A percentile compares a stretch with the other conserved stretches of the same genome.
phyloP scores from a whole-genome alignment of 2,888 invertebrate species.

The Dasysyrphus tricinctus region DNA sequence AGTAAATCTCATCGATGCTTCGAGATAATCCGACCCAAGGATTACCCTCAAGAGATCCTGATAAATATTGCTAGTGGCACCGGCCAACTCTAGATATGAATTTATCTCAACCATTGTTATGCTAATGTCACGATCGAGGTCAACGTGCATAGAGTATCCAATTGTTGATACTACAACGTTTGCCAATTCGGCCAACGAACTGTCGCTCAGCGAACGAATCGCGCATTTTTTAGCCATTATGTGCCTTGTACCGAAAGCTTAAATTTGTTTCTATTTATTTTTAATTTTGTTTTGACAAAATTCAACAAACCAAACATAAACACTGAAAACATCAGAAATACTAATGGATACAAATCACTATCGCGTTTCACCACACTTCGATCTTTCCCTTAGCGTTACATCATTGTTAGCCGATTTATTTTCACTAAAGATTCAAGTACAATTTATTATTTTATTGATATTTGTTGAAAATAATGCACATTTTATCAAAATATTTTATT shows the following conservation, averaged over 20 bases:
- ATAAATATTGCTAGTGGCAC: conserved; percentile 88
- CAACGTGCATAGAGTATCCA: conserved; percentile 85
- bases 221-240: conserved; percentile 87
- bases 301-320: conserved; percentile 39
- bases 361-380: conserved; percentile 51
- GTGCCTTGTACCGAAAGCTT: conserved; percentile 9
- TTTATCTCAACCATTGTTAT: conserved; percentile 86
- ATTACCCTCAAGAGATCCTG: conserved; percentile 88
- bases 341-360: conserved; percentile 4
- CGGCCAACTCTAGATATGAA: conserved; percentile 86
- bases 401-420: conserved; percentile 57
- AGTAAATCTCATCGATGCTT: conserved; percentile 87
- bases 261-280: conserved; percentile 13
- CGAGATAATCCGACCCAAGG: conserved; percentile 87
- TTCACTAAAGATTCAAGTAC: conserved; percentile 28
- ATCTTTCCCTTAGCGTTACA: conserved; percentile 49
- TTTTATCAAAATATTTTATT: conserved; percentile 21
- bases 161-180: conserved; percentile 86
- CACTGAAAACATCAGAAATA: conserved; percentile 22
- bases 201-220: conserved; percentile 86
- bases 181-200: conserved; percentile 86
- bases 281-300: conserved; percentile 24
- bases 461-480: conserved; percentile 11
- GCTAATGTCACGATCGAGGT: conserved; percentile 85
- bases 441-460: conserved; percentile 22